Evolutionary conservation across 2,113 vertebrate species (phyloP).

Genomic region (Danio rerio): DNA sequence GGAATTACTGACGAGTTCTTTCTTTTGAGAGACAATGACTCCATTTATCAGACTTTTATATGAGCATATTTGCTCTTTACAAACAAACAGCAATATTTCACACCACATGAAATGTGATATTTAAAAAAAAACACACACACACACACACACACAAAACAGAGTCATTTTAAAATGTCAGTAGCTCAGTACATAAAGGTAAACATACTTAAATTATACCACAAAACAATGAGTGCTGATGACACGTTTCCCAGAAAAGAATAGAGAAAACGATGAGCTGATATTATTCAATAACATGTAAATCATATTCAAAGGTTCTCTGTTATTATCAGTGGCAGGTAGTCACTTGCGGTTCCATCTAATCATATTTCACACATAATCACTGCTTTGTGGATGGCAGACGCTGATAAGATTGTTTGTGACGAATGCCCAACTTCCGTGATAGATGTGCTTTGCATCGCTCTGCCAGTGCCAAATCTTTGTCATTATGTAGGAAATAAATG

Average conservation of each 20-base stretch:
- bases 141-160: too few relatives aligned
- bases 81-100: too few relatives aligned
- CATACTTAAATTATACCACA: too few relatives aligned
- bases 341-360: constrained; percentile 11
- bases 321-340: not conserved
- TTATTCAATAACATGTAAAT: not conserved
- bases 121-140: too few relatives aligned
- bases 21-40: too few relatives aligned
- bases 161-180: too few relatives aligned
- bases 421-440: not conserved
- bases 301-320: constrained; percentile 13
- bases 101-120: too few relatives aligned
- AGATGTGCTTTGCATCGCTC: not conserved
- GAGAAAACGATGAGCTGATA: not conserved
- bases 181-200: too few relatives aligned
- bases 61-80: too few relatives aligned
- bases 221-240: too few relatives aligned
- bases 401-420: constrained; percentile 22
- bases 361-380: constrained; percentile 9
- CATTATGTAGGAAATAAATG: constrained; percentile 26
- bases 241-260: not conserved
- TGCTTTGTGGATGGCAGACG: not conserved
- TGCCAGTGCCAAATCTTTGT: constrained; percentile 5
- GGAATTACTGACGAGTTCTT: too few relatives aligned
- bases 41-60: too few relatives aligned